These are phyloP conservation scores for Poecilia picta DNA, from an alignment of 2,797 vertebrate genomes.

Conservation along the genomic window DNA sequence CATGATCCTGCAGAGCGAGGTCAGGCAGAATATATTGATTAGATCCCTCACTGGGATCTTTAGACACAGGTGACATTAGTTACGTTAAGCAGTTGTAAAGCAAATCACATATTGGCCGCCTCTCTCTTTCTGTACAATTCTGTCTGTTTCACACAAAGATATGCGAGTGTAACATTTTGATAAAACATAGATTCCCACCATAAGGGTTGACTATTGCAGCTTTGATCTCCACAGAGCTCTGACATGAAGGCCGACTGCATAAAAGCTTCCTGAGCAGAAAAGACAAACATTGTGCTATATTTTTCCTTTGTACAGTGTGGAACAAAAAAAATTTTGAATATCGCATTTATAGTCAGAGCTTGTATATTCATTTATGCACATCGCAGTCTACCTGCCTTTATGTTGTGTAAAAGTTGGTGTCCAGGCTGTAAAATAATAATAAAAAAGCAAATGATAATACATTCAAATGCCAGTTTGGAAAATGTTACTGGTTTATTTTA, in stretches of 20 bases:
- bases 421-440: not conserved
- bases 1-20: constrained; percentile 88
- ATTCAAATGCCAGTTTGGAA: not conserved
- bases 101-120: not conserved
- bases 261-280: not conserved
- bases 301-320: not conserved
- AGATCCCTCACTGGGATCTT: not conserved
- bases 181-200: not conserved
- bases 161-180: not conserved
- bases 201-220: not conserved
- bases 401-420: not conserved
- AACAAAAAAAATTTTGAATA: not conserved
- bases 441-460: not conserved
- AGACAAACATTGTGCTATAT: not conserved
- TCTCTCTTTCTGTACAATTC: not conserved
- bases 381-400: not conserved
- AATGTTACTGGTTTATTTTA: not conserved
- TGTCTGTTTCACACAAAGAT: not conserved
- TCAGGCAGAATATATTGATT: constrained; percentile 37
- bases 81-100: not conserved
- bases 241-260: not conserved
- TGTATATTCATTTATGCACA: not conserved
- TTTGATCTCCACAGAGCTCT: not conserved
- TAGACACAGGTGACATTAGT: not conserved
- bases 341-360: not conserved